phyloP scores from a whole-genome alignment of 2,888 invertebrate genomes.

The Phengaris alcon region DNA sequence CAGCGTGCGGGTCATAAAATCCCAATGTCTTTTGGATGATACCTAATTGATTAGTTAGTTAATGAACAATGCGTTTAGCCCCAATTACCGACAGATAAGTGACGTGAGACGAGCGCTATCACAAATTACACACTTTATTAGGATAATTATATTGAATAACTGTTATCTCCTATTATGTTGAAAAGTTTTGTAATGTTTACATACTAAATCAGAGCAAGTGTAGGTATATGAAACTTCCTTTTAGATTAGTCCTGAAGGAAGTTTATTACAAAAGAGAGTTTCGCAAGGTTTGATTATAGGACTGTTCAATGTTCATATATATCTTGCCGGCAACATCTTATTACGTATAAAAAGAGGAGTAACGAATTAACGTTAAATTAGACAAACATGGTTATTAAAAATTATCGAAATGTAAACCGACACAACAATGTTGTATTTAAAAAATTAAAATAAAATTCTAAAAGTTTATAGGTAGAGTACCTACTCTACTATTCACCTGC shows the following conservation, averaged over 20 bases:
- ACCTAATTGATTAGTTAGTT: conserved; percentile 7
- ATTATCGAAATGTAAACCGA: no score
- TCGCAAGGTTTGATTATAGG: background rate
- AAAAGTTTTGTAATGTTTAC: conserved; percentile 29
- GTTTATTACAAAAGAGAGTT: background rate
- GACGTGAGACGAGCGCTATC: conserved; percentile 26
- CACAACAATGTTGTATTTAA: no score
- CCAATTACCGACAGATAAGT: conserved; percentile 24
- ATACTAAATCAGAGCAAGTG: conserved; percentile 7
- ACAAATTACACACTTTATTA: conserved; percentile 29
- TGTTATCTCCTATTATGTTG: conserved; percentile 24
- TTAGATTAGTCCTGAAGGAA: background rate
- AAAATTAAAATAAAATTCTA: no score
- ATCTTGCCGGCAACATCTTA: no score
- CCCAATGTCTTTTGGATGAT: background rate
- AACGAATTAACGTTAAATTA: no score
- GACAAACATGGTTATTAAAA: no score
- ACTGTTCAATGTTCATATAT: background rate
- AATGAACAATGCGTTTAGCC: background rate
- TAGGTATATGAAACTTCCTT: conserved; percentile 1
- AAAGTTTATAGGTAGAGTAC: no score
- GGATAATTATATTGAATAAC: conserved; percentile 26
- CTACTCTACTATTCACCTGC: no score
- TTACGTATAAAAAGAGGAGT: no score
- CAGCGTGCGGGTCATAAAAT: no score